Evolutionary conservation across 2,888 invertebrate genomes (phyloP), one percentile per base, ranked within the genome.

Genomic region (Rhagium mordax): DNA sequence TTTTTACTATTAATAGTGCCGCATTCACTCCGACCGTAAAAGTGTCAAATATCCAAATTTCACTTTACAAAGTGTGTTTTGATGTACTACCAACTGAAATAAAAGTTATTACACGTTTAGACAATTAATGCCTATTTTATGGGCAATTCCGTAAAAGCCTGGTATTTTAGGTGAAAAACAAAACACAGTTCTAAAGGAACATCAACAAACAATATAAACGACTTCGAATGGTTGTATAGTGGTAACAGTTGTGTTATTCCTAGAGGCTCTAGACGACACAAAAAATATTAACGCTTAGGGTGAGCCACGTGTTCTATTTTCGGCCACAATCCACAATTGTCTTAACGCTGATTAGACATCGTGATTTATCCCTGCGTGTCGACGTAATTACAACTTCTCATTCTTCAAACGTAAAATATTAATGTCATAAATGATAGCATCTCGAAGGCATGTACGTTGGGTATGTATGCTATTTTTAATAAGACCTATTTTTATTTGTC

Each of bases 241-340:
- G 79, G 81, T 80, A 81, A 81, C 81, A 77, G 82, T 81, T 78
- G 78, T 81, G 81, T 82, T 84, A 81, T 84, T 83, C 79, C 81
- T 79, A 80, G 79, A 77, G 77, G 76, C 73, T 73, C 75, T 81
- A 83, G 83, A 83, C 83, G 81, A 83, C 80, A 84, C 82, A 82
- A 81, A 80, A 82, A 78, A 79, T 79, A 80, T 81, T 79, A 78
- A 79, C 79, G 80, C 73, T 69, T 79, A 67, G 80, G 82, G 81
- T 79, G 77, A 70, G 72, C 73, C 61, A 33, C 59, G 59, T 24
- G 69, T 21, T 69, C 76, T 77, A 79, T 79, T 79, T 79, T 76
- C 69, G 71, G 74, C 29, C 66, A 74, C 72, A 72, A 70, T 78
- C 68, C 57, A 57, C 67, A 66, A 81, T 81, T 80, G 80, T 79